phyloP scores from a whole-genome alignment of 2,113 vertebrate genomes.

The Channa maculata region DNA sequence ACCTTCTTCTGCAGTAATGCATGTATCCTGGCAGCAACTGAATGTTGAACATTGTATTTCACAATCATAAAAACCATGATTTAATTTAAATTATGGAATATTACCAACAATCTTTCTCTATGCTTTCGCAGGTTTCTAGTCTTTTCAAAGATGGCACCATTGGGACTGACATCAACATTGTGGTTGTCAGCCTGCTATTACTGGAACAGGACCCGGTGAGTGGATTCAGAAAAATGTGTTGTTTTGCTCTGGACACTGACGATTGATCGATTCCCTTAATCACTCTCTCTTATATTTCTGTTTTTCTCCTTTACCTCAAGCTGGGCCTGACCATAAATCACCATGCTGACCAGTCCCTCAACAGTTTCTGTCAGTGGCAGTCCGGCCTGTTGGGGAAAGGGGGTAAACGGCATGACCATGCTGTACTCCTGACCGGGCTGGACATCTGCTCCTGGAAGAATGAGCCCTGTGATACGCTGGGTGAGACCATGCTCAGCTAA shows the following conservation, averaged over 20 bases:
- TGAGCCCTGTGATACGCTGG: conserved; percentile 97
- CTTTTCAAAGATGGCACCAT: conserved; percentile 99
- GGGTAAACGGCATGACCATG: conserved; percentile 94
- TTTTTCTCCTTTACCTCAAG: conserved; percentile 73
- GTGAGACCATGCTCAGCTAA: conserved; percentile 75
- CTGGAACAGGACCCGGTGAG: conserved; percentile 97
- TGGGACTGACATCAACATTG: conserved; percentile 95
- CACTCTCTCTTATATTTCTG: not conserved
- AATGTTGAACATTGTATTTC: not conserved
- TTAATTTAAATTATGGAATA: not conserved
- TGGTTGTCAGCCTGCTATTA: conserved; percentile 95
- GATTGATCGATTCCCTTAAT: not conserved
- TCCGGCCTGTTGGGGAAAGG: conserved; percentile 92
- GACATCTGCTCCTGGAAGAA: conserved; percentile 99
- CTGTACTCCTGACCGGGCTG: conserved; percentile 94
- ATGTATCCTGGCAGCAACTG: not conserved
- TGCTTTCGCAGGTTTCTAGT: conserved; percentile 90
- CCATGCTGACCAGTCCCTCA: conserved; percentile 96
- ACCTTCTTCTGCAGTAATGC: not conserved
- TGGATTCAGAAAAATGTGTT: conserved; percentile 25
- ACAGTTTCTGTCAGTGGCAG: conserved; percentile 99
- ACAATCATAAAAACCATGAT: not conserved
- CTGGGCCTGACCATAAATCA: conserved; percentile 92
- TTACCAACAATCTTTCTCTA: not conserved
- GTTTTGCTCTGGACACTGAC: not conserved